A percentile compares a stretch with the other conserved stretches of the same genome.
Conservation (phyloP, 1,140 invertebrate genomes). For the Lepidurus packardi region DNA sequence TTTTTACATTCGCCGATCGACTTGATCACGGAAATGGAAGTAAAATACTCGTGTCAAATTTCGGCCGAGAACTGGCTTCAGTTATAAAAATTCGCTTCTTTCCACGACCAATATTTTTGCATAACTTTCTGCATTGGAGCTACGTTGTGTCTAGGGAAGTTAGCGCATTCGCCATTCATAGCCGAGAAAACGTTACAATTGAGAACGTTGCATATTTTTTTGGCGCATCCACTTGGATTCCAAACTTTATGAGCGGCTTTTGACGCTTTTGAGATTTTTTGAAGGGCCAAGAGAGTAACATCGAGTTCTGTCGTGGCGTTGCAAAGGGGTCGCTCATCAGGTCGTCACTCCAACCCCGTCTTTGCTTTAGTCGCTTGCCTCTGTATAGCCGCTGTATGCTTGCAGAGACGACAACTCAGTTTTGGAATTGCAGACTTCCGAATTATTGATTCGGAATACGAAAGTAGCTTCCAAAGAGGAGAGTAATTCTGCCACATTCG, state of each 20-base stretch:
- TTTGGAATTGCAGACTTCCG: conserved; percentile 14
- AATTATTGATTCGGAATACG: background rate
- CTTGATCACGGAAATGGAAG: background rate
- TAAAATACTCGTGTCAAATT: no score
- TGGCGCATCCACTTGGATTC: background rate
- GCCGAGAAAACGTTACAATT: background rate
- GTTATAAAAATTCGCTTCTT: no score
- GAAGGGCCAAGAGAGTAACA: background rate
- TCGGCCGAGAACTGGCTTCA: no score
- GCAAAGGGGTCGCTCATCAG: background rate
- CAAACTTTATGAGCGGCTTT: background rate
- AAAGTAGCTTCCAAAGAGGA: background rate
- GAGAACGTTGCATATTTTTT: background rate
- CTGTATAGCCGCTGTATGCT: background rate
- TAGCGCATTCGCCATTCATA: background rate
- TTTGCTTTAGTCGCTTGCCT: background rate
- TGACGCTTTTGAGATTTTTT: conserved; percentile 9
- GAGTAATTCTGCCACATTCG: background rate
- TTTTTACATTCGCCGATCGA: background rate
- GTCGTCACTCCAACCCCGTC: background rate
- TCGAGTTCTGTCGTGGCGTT: background rate
- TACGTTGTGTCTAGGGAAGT: no score
- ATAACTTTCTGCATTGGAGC: no score
- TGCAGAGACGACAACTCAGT: background rate
- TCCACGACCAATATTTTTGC: no score